Base-by-base conservation (phyloP, 1,140 invertebrate genomes). In the Agrypnia vestita region DNA sequence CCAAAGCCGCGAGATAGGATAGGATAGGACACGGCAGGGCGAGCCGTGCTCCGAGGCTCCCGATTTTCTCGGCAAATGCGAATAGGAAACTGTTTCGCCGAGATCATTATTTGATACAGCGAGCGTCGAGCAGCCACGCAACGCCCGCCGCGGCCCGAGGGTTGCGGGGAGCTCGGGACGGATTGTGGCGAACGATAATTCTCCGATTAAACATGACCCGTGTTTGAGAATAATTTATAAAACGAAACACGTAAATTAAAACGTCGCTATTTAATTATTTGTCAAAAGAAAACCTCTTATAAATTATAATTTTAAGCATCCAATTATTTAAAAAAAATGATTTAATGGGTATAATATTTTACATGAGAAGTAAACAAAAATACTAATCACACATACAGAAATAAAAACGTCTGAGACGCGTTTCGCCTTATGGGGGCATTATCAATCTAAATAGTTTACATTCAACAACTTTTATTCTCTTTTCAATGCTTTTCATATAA, bases 21-120 rank as follows among this genome's bases (percentile, higher is more conserved):
- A n/a, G n/a, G n/a, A n/a, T n/a, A n/a, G n/a, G n/a, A n/a, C n/a
- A n/a, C 17, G n/a, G 15, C 7, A 59, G 13, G 15, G 61, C 8
- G 61, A 69, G 44, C 44, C 0, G 64, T 25, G 15, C 64, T 69
- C 15, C n/a, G 44, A 8, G n/a, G 43, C 44, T 69, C 15, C 44
- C 46, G 43, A 49, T 47, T 17, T 12, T 19, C n/a, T 21, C 25
- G 13, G 19, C 12, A 25, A 64, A 64, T 13, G 13, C 3, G 35
- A 69, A 46, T 47, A 47, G n/a, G 64, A 49, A 69, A 47, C 64
- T 17, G 43, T 69, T 69, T 69, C 43, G 69, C 49, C 11, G n/a
- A 55, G 19, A n/a, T 64, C 19, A n/a, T 64, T 35, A 43, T 64
- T 69, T 12, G 44, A 47, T 71, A 71, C 44, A 47, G 6, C 13